Percentiles rank a stretch among this genome's conserved stretches.
phyloP scores from a whole-genome alignment of 2,888 invertebrate species.

The Athalia circularis region DNA sequence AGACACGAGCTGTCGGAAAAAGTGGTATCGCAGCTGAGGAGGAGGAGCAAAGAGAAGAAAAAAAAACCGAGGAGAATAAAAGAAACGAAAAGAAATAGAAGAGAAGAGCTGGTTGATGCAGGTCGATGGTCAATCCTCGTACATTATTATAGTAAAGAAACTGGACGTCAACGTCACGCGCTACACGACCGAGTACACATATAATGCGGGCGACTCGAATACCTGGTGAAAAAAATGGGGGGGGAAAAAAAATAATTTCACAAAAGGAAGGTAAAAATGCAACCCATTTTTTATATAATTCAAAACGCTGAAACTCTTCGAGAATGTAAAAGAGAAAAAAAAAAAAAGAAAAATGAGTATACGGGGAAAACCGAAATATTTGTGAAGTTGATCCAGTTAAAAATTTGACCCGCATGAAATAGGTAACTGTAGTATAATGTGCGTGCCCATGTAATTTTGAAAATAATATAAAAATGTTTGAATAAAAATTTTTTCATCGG shows the following conservation, averaged over 20 bases:
- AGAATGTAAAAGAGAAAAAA: not conserved
- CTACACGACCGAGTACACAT: too few relatives aligned
- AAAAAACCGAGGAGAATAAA: not conserved
- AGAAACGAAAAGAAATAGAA: not conserved
- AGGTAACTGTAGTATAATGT: too few relatives aligned
- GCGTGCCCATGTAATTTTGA: too few relatives aligned
- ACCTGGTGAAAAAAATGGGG: too few relatives aligned
- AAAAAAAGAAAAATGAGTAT: not conserved
- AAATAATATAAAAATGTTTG: too few relatives aligned
- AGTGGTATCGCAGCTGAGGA: slow-evolving; percentile 20
- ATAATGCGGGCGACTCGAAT: too few relatives aligned
- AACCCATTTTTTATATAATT: too few relatives aligned
- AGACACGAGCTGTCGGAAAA: slow-evolving; percentile 37
- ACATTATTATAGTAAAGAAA: not conserved
- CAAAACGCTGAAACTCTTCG: not conserved
- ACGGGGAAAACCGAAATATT: not conserved
- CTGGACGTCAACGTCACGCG: not conserved
- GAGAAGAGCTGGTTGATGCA: too few relatives aligned
- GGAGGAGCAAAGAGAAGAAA: not conserved
- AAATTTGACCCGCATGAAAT: too few relatives aligned
- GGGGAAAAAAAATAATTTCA: too few relatives aligned
- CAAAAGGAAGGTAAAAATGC: too few relatives aligned
- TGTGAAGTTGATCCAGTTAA: not conserved
- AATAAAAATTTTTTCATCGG: too few relatives aligned
- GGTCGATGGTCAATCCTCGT: not conserved